Conservation (phyloP, 2,888 invertebrate species). For the Caradrina kadenii region DNA sequence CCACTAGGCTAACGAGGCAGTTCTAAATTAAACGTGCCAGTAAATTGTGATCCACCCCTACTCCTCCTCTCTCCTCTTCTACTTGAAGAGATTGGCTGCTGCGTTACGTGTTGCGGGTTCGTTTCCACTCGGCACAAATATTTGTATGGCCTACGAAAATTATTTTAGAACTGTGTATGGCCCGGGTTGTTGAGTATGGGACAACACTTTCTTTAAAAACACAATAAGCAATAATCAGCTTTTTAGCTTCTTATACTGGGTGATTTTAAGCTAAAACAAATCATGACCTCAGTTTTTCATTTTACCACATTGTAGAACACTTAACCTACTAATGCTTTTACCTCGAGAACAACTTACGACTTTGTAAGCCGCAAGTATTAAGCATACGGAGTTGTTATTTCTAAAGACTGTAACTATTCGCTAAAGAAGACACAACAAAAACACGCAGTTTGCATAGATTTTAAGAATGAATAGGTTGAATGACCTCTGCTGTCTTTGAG, state of each 20-base stretch:
- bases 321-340: slow-evolving; percentile 36
- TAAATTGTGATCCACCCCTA: too few species aligned
- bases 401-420: slow-evolving; percentile 27
- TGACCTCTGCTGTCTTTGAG: slow-evolving; percentile 68
- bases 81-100: too few species aligned
- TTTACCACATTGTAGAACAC: slow-evolving; percentile 11
- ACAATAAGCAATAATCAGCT: neutral
- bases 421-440: slow-evolving; percentile 36
- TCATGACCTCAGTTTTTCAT: slow-evolving; percentile 34
- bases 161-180: too few species aligned
- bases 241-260: slow-evolving; percentile 14
- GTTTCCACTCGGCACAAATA: too few species aligned
- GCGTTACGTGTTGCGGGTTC: too few species aligned
- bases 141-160: too few species aligned
- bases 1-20: too few species aligned
- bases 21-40: too few species aligned
- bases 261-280: slow-evolving; percentile 26
- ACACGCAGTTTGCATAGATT: slow-evolving; percentile 46
- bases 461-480: slow-evolving; percentile 76
- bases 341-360: neutral
- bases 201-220: too few species aligned
- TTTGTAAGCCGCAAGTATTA: slow-evolving; percentile 35
- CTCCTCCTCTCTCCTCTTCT: too few species aligned
- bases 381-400: slow-evolving; percentile 33
- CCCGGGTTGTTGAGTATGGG: too few species aligned